Evolutionary conservation across 2,888 invertebrate species (phyloP), one percentile per base, ranked within the genome.

Genomic region (Pyrrhosoma nymphula): DNA sequence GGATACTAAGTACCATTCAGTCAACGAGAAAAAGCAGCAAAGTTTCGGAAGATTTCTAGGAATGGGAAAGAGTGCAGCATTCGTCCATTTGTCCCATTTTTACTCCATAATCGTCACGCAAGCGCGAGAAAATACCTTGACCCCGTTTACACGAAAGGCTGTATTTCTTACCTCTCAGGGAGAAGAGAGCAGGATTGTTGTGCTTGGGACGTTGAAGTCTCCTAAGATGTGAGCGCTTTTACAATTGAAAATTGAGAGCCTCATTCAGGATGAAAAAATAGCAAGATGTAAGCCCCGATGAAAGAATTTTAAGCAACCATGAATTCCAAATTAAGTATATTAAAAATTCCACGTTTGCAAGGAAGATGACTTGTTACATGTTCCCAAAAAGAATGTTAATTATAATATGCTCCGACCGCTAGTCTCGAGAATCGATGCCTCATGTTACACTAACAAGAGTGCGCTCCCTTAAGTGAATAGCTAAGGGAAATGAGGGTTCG

Each of bases 61-160:
- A 91, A 63, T 39, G 20, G 35, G 91, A 91, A 63, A 91, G 56
- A 91, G 20, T 18, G 63, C 20, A 60, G 63, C 35, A 30, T 63
- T 63, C 35, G 91, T 30, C 39, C 35, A 88, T 69, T 69, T n/a
- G 63, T 39, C 39, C 63, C n/a, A 30, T 63, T 91, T 91, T 63
- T 91, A 39, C 39, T 39, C 39, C 39, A 20, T 39, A 63, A 56
- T 30, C 91, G 60, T 63, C 30, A 60, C 39, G 91, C 60, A n/a
- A 23, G 60, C 91, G 63, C 91, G 91, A 39, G 90, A 91, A 60
- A 91, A 91, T 63, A 60, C 91, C 91, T 91, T 91, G 91, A 91
- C 91, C 91, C 63, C 91, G 63, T 91, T 91, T 91, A 60, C 35
- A 63, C 63, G 63, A 39, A 63, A 91, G 91, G 63, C 56, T 63